Percentiles rank a stretch among this genome's conserved stretches.
Conservation (phyloP, 1,140 invertebrate species). For the Campoletis sonorensis region DNA sequence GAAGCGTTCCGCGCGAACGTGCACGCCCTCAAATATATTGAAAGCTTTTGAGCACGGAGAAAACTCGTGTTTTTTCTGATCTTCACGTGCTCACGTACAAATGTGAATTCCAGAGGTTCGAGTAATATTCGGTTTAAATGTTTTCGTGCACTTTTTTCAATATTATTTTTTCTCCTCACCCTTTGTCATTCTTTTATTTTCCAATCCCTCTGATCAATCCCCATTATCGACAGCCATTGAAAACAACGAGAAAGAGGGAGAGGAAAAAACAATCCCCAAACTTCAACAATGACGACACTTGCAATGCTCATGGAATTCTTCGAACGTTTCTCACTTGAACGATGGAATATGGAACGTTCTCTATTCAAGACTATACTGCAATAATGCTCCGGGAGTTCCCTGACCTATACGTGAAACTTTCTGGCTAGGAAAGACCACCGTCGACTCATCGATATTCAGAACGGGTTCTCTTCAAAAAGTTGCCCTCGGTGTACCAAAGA, state of each 20-base stretch:
- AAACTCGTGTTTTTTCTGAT: too few relatives aligned
- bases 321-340: not conserved
- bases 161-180: too few relatives aligned
- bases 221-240: not conserved
- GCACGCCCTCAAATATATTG: too few relatives aligned
- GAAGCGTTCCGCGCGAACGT: too few relatives aligned
- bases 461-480: not conserved
- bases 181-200: not conserved
- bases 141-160: too few relatives aligned
- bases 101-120: too few relatives aligned
- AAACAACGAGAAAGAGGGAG: not conserved
- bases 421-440: not conserved
- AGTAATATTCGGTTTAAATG: too few relatives aligned
- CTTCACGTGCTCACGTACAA: too few relatives aligned
- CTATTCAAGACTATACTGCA: not conserved
- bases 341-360: constrained; percentile 8
- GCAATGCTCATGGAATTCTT: not conserved
- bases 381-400: not conserved
- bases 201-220: not conserved
- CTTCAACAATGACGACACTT: constrained; percentile 1
- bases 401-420: constrained; percentile 1
- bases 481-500: not conserved
- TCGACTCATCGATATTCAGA: constrained; percentile 5
- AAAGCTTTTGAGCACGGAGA: too few relatives aligned
- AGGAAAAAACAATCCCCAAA: not conserved